These are phyloP conservation scores for Neomicropteryx cornuta DNA, from an alignment of 1,140 invertebrate genomes.

Conservation along the genomic window DNA sequence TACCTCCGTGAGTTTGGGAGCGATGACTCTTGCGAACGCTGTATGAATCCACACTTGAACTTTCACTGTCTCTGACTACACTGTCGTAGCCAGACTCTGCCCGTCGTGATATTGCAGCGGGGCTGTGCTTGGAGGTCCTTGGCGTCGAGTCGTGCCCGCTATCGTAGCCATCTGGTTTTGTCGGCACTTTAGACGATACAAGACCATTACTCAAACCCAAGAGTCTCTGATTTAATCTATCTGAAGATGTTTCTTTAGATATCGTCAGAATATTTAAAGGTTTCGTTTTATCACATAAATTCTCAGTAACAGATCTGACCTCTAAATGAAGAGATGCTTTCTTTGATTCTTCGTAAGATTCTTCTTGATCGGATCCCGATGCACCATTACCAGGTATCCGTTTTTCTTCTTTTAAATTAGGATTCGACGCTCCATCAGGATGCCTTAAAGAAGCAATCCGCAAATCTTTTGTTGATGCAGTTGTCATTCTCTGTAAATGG, in stretches of 20 bases:
- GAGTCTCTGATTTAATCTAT: constrained; percentile 40
- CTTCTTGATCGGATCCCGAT: constrained; percentile 45
- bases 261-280: constrained; percentile 36
- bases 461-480: constrained; percentile 40
- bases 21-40: constrained; percentile 54
- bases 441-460: constrained; percentile 67
- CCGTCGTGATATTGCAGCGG: constrained; percentile 55
- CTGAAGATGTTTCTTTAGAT: constrained; percentile 31
- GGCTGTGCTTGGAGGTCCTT: constrained; percentile 64
- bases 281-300: constrained; percentile 32
- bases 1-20: constrained; percentile 44
- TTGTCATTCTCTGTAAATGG: constrained; percentile 26
- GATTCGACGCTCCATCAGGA: constrained; percentile 85
- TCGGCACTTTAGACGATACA: constrained; percentile 37
- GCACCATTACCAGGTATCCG: constrained; percentile 58
- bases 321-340: constrained; percentile 45
- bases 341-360: constrained; percentile 44
- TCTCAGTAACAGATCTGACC: too few relatives aligned
- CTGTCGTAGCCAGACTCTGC: constrained; percentile 85
- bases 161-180: constrained; percentile 61
- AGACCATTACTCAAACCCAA: constrained; percentile 45
- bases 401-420: constrained; percentile 66
- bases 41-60: constrained; percentile 71
- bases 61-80: constrained; percentile 74
- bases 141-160: constrained; percentile 70